Conservation (phyloP, 30 jellyfish, hydroid and myxozoan genomes). For the Pelagia noctiluca region DNA sequence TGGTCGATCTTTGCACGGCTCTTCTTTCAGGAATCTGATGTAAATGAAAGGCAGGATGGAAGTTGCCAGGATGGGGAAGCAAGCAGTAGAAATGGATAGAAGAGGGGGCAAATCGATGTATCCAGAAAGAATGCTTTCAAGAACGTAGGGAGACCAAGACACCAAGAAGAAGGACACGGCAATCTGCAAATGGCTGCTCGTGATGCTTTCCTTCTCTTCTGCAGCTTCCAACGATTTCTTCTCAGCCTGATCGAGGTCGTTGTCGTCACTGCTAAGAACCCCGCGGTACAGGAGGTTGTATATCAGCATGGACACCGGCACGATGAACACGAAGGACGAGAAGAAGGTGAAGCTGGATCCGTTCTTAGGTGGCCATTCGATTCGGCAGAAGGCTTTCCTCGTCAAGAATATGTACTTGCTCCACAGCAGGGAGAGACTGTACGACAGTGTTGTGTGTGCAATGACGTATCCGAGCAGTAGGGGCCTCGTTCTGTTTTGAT, state of each 20-base stretch:
- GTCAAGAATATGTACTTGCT: conserved; percentile 92
- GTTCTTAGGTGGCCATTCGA: conserved; percentile 96
- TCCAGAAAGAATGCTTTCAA: conserved; percentile 89
- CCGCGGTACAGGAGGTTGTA: conserved; percentile 81
- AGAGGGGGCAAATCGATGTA: conserved; percentile 67
- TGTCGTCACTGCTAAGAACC: conserved; percentile 32
- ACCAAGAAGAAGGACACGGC: conserved; percentile 83
- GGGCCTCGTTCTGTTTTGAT: conserved; percentile 65
- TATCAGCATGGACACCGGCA: conserved; percentile 89
- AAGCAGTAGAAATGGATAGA: conserved; percentile 75
- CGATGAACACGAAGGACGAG: conserved; percentile 84
- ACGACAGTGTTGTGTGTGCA: conserved; percentile 95
- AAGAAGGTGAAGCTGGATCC: conserved; percentile 91
- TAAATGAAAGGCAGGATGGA: conserved; percentile 84
- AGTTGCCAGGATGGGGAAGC: conserved; percentile 86
- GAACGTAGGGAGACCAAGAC: conserved; percentile 96
- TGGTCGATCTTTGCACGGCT: conserved; percentile 20
- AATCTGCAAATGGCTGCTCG: conserved; percentile 83
- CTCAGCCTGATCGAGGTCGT: conserved; percentile 19
- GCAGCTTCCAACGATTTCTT: conserved; percentile 23
- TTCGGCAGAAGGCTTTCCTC: conserved; percentile 93
- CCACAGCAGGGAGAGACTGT: conserved; percentile 94
- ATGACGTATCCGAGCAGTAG: conserved; percentile 92
- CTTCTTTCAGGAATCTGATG: conserved; percentile 64
- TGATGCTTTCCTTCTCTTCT: conserved; percentile 62